Percentiles rank a stretch among this genome's conserved stretches.
Evolutionary conservation across 2,113 vertebrate species (phyloP).

Genomic region (Prionailurus viverrinus): DNA sequence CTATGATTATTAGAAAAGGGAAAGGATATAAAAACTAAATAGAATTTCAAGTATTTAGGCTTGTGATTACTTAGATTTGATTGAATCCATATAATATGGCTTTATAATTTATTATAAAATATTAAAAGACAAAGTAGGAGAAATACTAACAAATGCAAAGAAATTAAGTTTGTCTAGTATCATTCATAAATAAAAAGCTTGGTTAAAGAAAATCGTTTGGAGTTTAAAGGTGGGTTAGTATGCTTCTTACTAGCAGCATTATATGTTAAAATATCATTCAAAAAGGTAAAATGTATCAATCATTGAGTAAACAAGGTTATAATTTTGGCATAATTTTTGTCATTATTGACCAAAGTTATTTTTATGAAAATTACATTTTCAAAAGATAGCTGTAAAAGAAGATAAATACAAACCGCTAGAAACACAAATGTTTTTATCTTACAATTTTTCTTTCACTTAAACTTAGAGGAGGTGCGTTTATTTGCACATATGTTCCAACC

Average conservation of each 20-base stretch:
- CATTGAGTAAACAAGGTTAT: not conserved
- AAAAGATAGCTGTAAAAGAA: conserved; percentile 11
- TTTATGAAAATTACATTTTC: conserved; percentile 67
- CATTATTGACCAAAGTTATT: conserved; percentile 54
- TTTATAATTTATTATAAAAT: conserved; percentile 50
- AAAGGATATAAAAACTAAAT: not conserved
- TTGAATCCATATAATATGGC: not conserved
- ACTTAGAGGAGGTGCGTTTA: conserved; percentile 13
- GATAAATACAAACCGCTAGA: conserved; percentile 16
- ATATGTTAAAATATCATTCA: conserved; percentile 24
- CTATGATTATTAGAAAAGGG: not conserved
- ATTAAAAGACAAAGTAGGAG: not conserved
- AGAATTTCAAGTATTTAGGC: not conserved
- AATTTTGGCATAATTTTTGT: conserved; percentile 1
- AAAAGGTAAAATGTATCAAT: conserved; percentile 42
- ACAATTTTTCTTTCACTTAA: conserved; percentile 48
- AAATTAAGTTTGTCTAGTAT: not conserved
- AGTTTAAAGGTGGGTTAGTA: conserved; percentile 14
- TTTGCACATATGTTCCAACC: conserved; percentile 21
- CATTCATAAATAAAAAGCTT: conserved; percentile 26
- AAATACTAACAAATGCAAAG: not conserved
- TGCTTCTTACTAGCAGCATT: not conserved
- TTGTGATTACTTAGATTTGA: conserved; percentile 6
- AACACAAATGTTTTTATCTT: conserved; percentile 31
- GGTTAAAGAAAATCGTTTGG: not conserved